Evolutionary conservation across 1,140 invertebrate species (phyloP).

Genomic region (Maconellicoccus hirsutus): DNA sequence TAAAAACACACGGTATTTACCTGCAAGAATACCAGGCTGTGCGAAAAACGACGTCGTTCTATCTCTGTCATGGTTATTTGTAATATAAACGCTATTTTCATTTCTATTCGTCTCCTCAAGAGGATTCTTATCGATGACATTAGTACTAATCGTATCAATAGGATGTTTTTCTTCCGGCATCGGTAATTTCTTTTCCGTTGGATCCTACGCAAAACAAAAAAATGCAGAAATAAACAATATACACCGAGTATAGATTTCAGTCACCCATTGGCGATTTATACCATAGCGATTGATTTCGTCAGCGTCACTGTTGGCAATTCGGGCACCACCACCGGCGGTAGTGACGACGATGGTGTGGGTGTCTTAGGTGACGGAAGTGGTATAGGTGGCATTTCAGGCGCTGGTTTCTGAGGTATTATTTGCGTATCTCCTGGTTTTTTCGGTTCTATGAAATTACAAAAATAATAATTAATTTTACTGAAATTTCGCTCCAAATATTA

Average conservation of each 20-base stretch:
- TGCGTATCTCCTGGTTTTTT: too few relatives aligned
- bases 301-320: not conserved
- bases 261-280: not conserved
- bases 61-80: conserved; percentile 36
- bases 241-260: not conserved
- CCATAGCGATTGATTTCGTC: not conserved
- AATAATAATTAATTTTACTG: too few relatives aligned
- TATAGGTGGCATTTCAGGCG: too few relatives aligned
- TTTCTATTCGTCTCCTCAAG: not conserved
- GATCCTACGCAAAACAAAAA: not conserved
- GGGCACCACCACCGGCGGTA: too few relatives aligned
- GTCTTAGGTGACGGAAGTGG: not conserved
- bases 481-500: too few relatives aligned
- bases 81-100: conserved; percentile 24
- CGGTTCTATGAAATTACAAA: too few relatives aligned
- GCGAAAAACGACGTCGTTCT: conserved; percentile 80
- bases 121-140: not conserved
- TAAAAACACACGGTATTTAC: conserved; percentile 39
- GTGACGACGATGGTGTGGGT: not conserved
- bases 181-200: not conserved
- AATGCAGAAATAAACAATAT: not conserved
- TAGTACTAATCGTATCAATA: not conserved
- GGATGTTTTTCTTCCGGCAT: not conserved
- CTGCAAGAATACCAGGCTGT: conserved; percentile 86
- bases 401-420: too few relatives aligned